Percentiles rank a stretch among this genome's conserved stretches.
Conservation (phyloP, 2,113 vertebrate species). For the Gallinago jamesoni region DNA sequence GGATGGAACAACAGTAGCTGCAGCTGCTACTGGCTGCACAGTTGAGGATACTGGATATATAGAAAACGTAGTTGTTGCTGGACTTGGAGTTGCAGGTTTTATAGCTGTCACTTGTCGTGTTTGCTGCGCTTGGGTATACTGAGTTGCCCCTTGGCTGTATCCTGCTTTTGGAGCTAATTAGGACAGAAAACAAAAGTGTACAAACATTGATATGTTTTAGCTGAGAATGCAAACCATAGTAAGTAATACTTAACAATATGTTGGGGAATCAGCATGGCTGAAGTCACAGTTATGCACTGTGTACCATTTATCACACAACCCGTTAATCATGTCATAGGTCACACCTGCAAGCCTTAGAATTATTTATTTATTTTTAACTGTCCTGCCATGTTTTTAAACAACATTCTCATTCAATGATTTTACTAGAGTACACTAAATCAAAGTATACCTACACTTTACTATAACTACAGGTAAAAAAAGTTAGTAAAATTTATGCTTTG, state of each 20-base stretch:
- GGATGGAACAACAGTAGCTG: constrained; percentile 92
- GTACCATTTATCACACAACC: too few relatives aligned
- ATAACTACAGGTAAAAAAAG: not conserved
- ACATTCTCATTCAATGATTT: too few relatives aligned
- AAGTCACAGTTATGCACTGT: too few relatives aligned
- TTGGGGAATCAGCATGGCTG: not conserved
- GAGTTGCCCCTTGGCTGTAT: constrained; percentile 93
- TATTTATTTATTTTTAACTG: too few relatives aligned
- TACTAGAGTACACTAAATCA: too few relatives aligned
- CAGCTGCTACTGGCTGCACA: constrained; percentile 91
- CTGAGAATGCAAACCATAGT: not conserved
- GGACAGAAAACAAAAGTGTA: constrained; percentile 9
- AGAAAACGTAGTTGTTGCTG: constrained; percentile 94
- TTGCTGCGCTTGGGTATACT: constrained; percentile 95
- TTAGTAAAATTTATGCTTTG: not conserved
- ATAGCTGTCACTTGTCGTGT: constrained; percentile 97
- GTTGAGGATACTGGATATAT: constrained; percentile 97
- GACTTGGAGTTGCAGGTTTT: constrained; percentile 93
- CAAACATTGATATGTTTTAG: not conserved
- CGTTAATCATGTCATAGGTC: too few relatives aligned
- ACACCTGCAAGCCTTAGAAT: too few relatives aligned
- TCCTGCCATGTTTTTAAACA: too few relatives aligned
- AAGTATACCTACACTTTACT: not conserved
- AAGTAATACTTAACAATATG: not conserved
- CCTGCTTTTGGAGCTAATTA: constrained; percentile 88